Evolutionary conservation across 2,797 vertebrate species (phyloP).

Genomic region (Sphenopsis melanotis): DNA sequence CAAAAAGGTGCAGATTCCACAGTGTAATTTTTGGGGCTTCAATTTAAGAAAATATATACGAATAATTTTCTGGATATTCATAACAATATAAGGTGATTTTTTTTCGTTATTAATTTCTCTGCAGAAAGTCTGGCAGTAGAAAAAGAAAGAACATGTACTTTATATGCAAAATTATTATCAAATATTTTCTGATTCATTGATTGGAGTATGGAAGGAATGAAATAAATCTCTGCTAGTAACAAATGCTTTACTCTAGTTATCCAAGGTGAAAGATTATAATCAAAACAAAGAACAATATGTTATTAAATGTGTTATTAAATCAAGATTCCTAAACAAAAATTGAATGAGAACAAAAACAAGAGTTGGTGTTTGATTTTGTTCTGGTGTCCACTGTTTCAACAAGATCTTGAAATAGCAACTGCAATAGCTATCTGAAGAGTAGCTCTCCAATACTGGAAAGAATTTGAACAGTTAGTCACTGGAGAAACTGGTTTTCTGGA

Average conservation of each 20-base stretch:
- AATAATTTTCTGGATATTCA: background rate
- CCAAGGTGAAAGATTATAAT: background rate
- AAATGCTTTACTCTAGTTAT: background rate
- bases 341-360: background rate
- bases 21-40: background rate
- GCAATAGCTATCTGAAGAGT: background rate
- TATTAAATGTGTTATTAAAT: background rate
- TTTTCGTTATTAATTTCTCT: background rate
- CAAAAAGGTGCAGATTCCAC: background rate
- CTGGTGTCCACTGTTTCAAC: background rate
- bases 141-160: background rate
- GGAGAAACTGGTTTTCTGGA: background rate
- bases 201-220: background rate
- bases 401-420: background rate
- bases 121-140: background rate
- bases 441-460: background rate
- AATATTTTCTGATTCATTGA: background rate
- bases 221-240: background rate
- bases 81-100: accelerated
- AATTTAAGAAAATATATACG: background rate
- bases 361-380: background rate
- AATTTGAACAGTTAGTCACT: background rate
- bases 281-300: background rate
- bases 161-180: background rate
- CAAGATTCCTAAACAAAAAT: background rate